phyloP scores from a whole-genome alignment of 2,113 vertebrate species.

The Oreochromis spilurus region DNA sequence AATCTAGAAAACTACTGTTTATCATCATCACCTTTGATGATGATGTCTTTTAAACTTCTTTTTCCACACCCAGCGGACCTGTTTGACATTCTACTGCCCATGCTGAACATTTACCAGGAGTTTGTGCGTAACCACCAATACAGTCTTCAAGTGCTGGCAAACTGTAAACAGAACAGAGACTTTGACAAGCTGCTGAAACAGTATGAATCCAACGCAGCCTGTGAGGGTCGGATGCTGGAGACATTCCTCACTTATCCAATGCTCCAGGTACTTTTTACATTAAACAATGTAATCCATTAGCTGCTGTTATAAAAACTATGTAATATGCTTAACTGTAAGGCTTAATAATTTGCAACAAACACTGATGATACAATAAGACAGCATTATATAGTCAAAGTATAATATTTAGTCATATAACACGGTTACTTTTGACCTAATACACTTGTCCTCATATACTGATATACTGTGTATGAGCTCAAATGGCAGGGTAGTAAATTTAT shows the following conservation, averaged over 20 bases:
- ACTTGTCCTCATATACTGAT: not conserved
- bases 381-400: not conserved
- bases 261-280: slow-evolving; percentile 79
- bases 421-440: not conserved
- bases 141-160: slow-evolving; percentile 91
- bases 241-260: slow-evolving; percentile 95
- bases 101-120: slow-evolving; percentile 97
- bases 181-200: slow-evolving; percentile 96
- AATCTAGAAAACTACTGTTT: not conserved
- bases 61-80: slow-evolving; percentile 80
- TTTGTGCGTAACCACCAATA: slow-evolving; percentile 96
- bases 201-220: slow-evolving; percentile 90
- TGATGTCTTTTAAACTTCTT: not conserved
- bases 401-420: not conserved
- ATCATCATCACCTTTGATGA: too few relatives aligned
- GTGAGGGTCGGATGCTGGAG: slow-evolving; percentile 90
- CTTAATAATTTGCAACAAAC: not conserved
- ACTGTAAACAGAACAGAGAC: slow-evolving; percentile 94
- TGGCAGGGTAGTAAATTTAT: not conserved
- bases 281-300: not conserved
- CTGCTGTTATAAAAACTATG: not conserved
- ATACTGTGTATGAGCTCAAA: not conserved
- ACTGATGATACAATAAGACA: not conserved
- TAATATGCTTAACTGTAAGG: not conserved
- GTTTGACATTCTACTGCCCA: slow-evolving; percentile 94